phyloP scores from a whole-genome alignment of 2,113 vertebrate genomes.

The Halcyon malimbica region DNA sequence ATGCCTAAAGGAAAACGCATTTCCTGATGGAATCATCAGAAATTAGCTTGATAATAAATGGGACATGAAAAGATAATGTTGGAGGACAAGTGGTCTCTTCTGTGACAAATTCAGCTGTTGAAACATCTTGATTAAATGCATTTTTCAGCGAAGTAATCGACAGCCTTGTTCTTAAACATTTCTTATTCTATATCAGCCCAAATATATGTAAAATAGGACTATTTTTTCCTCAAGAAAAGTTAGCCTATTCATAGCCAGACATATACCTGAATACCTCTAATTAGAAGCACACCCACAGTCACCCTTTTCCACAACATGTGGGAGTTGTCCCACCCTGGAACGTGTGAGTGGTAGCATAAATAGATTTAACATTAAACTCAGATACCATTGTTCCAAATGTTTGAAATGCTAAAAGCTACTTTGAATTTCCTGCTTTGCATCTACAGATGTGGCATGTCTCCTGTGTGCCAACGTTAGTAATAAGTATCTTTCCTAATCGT shows the following conservation, averaged over 20 bases:
- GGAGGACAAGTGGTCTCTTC: conserved; percentile 11
- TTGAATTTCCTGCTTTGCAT: not conserved
- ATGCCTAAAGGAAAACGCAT: conserved; percentile 32
- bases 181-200: conserved; percentile 23
- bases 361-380: conserved; percentile 1
- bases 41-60: conserved; percentile 52
- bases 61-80: not conserved
- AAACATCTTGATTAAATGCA: conserved; percentile 32
- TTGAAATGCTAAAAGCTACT: not conserved
- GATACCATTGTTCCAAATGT: not conserved
- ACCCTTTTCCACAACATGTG: not conserved
- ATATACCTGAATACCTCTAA: conserved; percentile 17
- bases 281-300: not conserved
- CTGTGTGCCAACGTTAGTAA: not conserved
- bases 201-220: not conserved
- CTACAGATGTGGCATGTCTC: not conserved
- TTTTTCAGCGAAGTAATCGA: conserved; percentile 38
- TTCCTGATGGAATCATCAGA: conserved; percentile 35
- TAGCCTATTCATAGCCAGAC: conserved; percentile 18
- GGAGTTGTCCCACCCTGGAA: conserved; percentile 6
- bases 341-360: not conserved
- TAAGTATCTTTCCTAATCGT: not conserved
- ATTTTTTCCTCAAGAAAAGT: conserved; percentile 28
- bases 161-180: conserved; percentile 43
- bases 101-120: conserved; percentile 38